phyloP scores from a whole-genome alignment of 1,140 invertebrate genomes.

The Hycleus cichorii region DNA sequence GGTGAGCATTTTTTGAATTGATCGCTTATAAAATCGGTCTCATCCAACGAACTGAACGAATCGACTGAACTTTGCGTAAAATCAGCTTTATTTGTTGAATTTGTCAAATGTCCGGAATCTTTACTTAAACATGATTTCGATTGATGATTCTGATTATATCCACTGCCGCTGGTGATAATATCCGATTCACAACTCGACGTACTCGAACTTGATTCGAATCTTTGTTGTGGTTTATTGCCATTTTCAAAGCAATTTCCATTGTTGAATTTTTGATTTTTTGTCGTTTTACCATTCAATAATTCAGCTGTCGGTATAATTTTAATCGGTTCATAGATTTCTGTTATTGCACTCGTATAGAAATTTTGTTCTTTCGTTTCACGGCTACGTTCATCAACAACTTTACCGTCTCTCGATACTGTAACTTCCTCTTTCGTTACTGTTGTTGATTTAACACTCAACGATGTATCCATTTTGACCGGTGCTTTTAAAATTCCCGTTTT shows the following conservation, averaged over 20 bases:
- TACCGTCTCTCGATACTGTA: conserved; percentile 59
- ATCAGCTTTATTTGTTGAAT: conserved; percentile 35
- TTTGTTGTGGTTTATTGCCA: conserved; percentile 11
- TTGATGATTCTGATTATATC: conserved; percentile 4
- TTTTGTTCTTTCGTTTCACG: conserved; percentile 68
- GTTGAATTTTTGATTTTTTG: conserved; percentile 10
- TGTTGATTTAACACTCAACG: conserved; percentile 63
- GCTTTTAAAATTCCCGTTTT: conserved; percentile 59
- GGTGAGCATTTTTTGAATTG: conserved; percentile 30
- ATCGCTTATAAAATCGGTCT: conserved; percentile 37
- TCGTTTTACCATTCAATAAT: conserved; percentile 30
- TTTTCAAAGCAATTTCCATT: conserved; percentile 20
- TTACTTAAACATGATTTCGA: conserved; percentile 34
- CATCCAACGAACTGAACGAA: conserved; percentile 39
- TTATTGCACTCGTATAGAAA: conserved; percentile 59
- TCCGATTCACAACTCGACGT: conserved; percentile 40
- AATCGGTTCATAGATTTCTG: conserved; percentile 62
- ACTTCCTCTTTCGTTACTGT: conserved; percentile 67
- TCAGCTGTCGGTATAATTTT: conserved; percentile 44
- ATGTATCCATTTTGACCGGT: conserved; percentile 65
- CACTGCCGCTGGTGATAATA: conserved; percentile 2
- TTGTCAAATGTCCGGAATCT: conserved; percentile 37
- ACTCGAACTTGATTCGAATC: conserved; percentile 37
- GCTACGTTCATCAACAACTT: conserved; percentile 62
- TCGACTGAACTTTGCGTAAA: conserved; percentile 37